Evolutionary conservation across 2,888 invertebrate species (phyloP).

Genomic region (Tipula lateralis): DNA sequence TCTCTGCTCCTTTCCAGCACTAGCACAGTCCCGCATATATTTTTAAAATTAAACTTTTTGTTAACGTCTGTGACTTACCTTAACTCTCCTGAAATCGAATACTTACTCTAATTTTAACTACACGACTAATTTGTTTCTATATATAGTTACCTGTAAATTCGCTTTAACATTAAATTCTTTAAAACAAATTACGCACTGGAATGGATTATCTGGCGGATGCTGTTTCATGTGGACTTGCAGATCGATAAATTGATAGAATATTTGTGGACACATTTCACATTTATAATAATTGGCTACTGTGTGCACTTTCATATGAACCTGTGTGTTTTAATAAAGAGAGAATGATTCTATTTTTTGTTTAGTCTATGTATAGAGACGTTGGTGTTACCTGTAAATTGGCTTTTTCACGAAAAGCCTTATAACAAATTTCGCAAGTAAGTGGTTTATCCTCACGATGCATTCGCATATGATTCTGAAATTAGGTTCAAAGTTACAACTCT

Average conservation of each 20-base stretch:
- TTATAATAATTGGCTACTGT: slow-evolving; percentile 83
- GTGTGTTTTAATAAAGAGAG: background rate
- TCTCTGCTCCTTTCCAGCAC: too few relatives aligned
- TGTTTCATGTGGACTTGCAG: slow-evolving; percentile 39
- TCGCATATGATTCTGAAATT: slow-evolving; percentile 55
- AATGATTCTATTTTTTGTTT: background rate
- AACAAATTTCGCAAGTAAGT: slow-evolving; percentile 74
- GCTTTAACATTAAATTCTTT: slow-evolving; percentile 13
- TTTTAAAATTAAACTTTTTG: too few relatives aligned
- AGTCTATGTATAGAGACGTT: too few relatives aligned
- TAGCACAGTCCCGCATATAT: too few relatives aligned
- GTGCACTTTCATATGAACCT: slow-evolving; percentile 58
- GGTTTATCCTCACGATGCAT: slow-evolving; percentile 82
- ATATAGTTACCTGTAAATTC: background rate
- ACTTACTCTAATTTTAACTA: background rate
- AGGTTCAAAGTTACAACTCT: background rate
- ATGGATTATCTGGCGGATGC: slow-evolving; percentile 39
- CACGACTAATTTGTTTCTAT: background rate
- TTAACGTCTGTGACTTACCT: background rate
- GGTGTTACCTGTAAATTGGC: background rate
- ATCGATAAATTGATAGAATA: slow-evolving; percentile 38
- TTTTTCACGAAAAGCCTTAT: slow-evolving; percentile 74
- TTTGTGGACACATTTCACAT: slow-evolving; percentile 75
- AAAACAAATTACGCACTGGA: slow-evolving; percentile 32
- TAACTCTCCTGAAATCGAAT: background rate